Percentiles rank a stretch among this genome's conserved stretches.
Evolutionary conservation across 2,888 invertebrate genomes (phyloP).

Genomic region (Neoaliturus tenellus): DNA sequence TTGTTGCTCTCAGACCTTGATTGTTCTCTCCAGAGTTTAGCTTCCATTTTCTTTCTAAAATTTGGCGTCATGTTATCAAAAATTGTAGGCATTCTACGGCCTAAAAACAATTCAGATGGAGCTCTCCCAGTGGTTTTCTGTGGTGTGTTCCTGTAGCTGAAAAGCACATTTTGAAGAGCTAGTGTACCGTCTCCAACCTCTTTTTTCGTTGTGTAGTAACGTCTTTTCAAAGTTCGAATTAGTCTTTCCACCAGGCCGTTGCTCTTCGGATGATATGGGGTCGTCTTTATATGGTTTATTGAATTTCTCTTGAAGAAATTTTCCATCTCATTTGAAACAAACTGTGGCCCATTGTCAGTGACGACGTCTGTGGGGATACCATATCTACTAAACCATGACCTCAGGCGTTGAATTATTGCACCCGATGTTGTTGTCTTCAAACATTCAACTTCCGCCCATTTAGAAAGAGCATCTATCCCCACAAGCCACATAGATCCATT

Average conservation of each 20-base stretch:
- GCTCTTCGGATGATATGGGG: neutral
- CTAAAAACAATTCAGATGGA: constrained; percentile 43
- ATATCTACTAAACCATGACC: constrained; percentile 45
- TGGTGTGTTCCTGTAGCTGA: constrained; percentile 43
- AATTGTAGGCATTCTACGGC: neutral
- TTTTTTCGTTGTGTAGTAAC: neutral
- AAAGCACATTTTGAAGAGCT: constrained; percentile 21
- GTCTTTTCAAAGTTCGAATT: neutral
- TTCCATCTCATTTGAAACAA: constrained; percentile 1
- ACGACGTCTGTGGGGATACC: neutral
- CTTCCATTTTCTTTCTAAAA: neutral
- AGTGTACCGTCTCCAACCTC: neutral
- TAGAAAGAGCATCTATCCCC: constrained; percentile 29
- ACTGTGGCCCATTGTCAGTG: constrained; percentile 25
- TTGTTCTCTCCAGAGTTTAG: neutral
- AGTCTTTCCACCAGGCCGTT: neutral
- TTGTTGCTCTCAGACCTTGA: neutral
- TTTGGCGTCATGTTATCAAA: constrained; percentile 11
- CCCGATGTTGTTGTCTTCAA: constrained; percentile 41
- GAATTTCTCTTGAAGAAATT: neutral
- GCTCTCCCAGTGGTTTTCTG: constrained; percentile 34
- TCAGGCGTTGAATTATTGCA: constrained; percentile 4
- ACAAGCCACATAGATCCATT: constrained; percentile 34
- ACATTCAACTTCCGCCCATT: constrained; percentile 48
- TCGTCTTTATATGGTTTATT: neutral